Evolutionary conservation across 1,140 invertebrate species (phyloP), one percentile per base, ranked within the genome.

Genomic region (Zaprionus gabonicus): DNA sequence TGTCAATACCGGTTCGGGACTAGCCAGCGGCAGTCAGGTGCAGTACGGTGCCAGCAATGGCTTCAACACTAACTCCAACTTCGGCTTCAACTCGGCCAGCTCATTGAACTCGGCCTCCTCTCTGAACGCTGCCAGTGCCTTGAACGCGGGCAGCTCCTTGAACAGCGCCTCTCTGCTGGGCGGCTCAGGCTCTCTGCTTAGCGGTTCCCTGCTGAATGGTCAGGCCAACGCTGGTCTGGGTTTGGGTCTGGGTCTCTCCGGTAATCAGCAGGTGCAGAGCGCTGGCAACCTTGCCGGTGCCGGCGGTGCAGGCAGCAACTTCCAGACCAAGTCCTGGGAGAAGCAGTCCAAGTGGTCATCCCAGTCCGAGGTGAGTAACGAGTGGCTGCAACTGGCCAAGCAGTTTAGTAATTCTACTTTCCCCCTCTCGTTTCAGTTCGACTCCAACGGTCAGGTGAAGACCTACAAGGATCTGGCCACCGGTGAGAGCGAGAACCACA

Each of bases 291-390:
- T 85, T 62, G 81, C 77, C 12, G 78, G 73, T 60, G 63, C 56
- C 59, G 66, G 55, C 4, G 80, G 78, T 53, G 57, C 64, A 17
- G 90, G 79, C 59, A 73, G 71, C 63, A 67, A 71, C 69, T 93
- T 76, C 53, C 90, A 91, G 70, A 84, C 81, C 56, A 93, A 93
- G 78, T 88, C 92, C 41, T 93, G 92, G 92, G 91, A 93, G 82
- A 93, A 92, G 55, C 88, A 92, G 44, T 92, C 92, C 44, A 93
- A 93, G 74, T 93, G 92, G 92, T 91, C 92, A 5, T 92, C 91
- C 51, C 85, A 92, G 60, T 91, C 91, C 10, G 77, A 91, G 82
- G 92, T 93, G 58, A 76, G 70, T 69, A 6, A 44, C 6, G 0
- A 46, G 15, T 10, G 20, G 10, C 0, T 10, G 15, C 41, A n/a